Base-by-base conservation (phyloP, 2,113 vertebrate species). In the Salvelinus namaycush region DNA sequence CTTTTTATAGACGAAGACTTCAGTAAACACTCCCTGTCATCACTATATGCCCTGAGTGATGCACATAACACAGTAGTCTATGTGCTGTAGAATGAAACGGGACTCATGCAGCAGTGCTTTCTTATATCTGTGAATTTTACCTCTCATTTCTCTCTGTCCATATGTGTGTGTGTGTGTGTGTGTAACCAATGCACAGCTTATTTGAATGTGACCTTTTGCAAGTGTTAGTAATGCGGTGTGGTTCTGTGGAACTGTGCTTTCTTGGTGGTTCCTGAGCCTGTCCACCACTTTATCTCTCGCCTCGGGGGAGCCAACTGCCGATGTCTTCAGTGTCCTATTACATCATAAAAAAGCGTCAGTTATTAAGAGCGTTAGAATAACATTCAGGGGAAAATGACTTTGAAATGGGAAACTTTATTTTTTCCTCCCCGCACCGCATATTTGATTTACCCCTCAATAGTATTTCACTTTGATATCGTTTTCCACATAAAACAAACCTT, bases 381-480 rank as follows among this genome's bases (percentile, higher is more conserved):
- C 85, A 88, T 90, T 90, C 79, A 81, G 81, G 81, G 79, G 74
- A 75, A 91, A 91, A 92, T 22, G 76, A 84, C 86, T 91, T 78
- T 85, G 85, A 86, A 92, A 92, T 90, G 85, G 88, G 76, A 81
- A 87, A 86, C 76, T 76, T 81, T 73, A 87, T 89, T 87, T 86
- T 84, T 85, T 73, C 78, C 84, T 77, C 70, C 78, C 84, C 67
- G 66, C 79, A 76, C 80, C 86, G 77, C 86, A 83, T 88, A 89
- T 92, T 91, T 92, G 87, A 93, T 93, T 89, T 91, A 79, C 82
- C 84, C 81, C 83, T 84, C 87, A 73, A 79, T 88, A 85, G 89
- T 90, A 88, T 84, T 91, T 85, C 86, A 87, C 81, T 91, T 88
- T 81, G 85, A 91, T 92, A 86, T 92, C 89, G 81, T 88, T 90